Conservation (phyloP, 2,113 vertebrate species). For the Crypturellus undulatus region DNA sequence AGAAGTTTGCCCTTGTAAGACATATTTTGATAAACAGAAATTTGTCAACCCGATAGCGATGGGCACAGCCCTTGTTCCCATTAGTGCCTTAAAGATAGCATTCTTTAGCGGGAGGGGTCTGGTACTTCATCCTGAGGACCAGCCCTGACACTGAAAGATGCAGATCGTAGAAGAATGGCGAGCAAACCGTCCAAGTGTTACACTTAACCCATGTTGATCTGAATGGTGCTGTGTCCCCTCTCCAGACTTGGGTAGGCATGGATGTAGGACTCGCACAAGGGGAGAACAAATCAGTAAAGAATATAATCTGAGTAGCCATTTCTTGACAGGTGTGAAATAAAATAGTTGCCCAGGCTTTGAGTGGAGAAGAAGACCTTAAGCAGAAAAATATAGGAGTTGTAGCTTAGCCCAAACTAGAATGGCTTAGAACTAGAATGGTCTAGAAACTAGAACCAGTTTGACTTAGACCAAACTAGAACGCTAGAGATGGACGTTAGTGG, state of each 20-base stretch:
- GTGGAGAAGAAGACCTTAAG: not conserved
- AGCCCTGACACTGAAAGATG: not conserved
- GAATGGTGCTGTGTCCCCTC: not conserved
- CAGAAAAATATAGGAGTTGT: not conserved
- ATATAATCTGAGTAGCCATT: not conserved
- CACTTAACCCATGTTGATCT: not conserved
- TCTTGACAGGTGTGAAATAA: not conserved
- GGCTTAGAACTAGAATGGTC: too few relatives aligned
- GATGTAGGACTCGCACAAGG: not conserved
- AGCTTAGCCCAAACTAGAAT: not conserved
- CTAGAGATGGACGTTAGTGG: not conserved
- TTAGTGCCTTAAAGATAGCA: not conserved
- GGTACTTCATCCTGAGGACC: not conserved
- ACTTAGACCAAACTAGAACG: not conserved
- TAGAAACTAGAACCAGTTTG: not conserved
- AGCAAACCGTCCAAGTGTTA: not conserved
- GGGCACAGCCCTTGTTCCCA: not conserved
- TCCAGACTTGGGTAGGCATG: not conserved
- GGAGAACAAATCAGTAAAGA: not conserved
- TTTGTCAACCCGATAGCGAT: fast-evolving
- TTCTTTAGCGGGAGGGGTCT: not conserved
- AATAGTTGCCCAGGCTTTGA: not conserved
- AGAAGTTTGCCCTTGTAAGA: not conserved
- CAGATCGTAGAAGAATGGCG: not conserved
- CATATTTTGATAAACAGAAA: not conserved